phyloP scores from a whole-genome alignment of 2,797 vertebrate species.

The Lacerta bilineata region DNA sequence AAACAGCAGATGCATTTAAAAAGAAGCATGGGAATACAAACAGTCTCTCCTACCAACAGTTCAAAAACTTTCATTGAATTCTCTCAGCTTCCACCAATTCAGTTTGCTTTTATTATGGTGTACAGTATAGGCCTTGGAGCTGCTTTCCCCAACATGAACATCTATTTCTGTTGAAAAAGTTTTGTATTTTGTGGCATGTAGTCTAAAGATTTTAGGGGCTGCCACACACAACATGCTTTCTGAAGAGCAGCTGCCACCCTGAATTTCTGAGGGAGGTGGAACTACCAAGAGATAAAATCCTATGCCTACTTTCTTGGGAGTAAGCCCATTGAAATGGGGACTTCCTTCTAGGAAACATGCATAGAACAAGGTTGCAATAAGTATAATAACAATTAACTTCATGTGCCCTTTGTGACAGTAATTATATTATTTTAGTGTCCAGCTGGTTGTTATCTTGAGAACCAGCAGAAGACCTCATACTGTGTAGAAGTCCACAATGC shows the following conservation, averaged over 20 bases:
- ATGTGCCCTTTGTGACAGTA: background rate
- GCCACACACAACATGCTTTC: background rate
- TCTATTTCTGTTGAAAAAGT: background rate
- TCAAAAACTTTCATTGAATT: background rate
- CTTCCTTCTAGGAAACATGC: no score
- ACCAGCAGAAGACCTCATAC: conserved; percentile 84
- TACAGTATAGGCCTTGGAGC: background rate
- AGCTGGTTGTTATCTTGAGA: conserved; percentile 84
- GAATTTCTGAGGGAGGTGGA: no score
- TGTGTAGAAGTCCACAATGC: conserved; percentile 80
- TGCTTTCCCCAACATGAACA: background rate
- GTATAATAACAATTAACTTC: conserved; percentile 14
- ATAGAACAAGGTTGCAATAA: no score
- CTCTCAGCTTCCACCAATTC: background rate
- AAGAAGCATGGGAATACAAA: no score
- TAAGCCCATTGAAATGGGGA: no score
- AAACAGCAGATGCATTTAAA: background rate
- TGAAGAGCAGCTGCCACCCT: no score
- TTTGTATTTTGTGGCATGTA: background rate
- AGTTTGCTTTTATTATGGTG: background rate
- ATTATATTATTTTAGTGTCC: conserved; percentile 85
- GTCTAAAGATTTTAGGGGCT: no score
- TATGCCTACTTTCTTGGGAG: no score
- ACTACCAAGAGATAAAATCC: no score
- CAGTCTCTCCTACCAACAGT: background rate